Evolutionary conservation across 35 echinoderm and acorn worm species (phyloP).

Genomic region (Strongylocentrotus purpuratus): DNA sequence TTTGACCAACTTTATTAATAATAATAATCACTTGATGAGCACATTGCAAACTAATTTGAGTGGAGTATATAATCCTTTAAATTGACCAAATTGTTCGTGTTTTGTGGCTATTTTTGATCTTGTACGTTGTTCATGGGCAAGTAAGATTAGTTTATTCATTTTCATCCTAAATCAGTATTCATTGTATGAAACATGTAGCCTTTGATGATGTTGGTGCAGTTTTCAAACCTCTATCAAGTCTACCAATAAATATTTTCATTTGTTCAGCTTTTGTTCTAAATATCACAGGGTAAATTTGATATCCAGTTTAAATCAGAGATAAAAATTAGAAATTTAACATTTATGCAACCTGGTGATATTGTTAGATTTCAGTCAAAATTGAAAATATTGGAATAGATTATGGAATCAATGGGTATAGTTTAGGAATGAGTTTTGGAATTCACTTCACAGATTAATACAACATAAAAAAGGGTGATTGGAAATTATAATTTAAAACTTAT

Average conservation of each 20-base stretch:
- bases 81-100: too few relatives aligned
- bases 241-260: not conserved
- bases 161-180: not conserved
- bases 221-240: not conserved
- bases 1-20: too few relatives aligned
- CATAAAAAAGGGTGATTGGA: not conserved
- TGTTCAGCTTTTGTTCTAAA: not conserved
- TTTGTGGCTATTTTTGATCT: too few relatives aligned
- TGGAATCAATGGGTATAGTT: not conserved
- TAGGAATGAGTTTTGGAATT: too few relatives aligned
- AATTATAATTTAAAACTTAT: not conserved
- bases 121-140: too few relatives aligned
- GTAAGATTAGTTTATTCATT: too few relatives aligned
- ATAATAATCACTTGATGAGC: too few relatives aligned
- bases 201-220: not conserved
- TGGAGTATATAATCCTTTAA: too few relatives aligned
- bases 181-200: not conserved
- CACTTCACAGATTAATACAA: not conserved
- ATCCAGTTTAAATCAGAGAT: not conserved
- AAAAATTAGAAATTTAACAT: not conserved
- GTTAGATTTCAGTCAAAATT: not conserved
- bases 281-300: not conserved
- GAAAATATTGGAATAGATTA: not conserved
- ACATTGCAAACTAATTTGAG: too few relatives aligned
- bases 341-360: not conserved